These are phyloP conservation scores for Bombus pyrosoma DNA, from an alignment of 1,140 invertebrate genomes.

Conservation along the genomic window DNA sequence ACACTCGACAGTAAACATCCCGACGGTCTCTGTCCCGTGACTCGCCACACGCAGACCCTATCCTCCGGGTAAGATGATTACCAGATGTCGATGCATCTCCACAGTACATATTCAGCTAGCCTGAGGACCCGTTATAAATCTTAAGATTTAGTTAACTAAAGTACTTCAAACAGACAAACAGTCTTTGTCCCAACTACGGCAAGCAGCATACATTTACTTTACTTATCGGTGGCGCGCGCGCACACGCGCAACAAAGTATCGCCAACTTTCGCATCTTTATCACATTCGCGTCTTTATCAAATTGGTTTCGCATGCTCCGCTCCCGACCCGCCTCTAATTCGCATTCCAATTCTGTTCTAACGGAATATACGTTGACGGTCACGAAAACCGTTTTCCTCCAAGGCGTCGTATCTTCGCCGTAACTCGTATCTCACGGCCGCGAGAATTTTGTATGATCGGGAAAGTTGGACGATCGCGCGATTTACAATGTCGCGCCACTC, in stretches of 20 bases:
- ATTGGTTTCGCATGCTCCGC: neutral
- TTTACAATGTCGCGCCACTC: neutral
- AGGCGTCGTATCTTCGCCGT: neutral
- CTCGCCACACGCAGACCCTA: too few species aligned
- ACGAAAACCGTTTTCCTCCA: neutral
- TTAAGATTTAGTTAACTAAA: too few species aligned
- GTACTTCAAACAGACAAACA: too few species aligned
- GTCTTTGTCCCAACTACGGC: too few species aligned
- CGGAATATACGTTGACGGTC: neutral
- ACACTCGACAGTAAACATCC: too few species aligned
- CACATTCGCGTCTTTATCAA: neutral
- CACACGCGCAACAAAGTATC: neutral
- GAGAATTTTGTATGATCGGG: too few species aligned
- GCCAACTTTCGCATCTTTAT: neutral
- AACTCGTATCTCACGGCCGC: neutral
- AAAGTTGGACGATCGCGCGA: neutral
- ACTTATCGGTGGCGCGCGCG: neutral
- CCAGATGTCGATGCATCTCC: too few species aligned
- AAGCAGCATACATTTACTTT: neutral
- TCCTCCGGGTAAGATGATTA: too few species aligned
- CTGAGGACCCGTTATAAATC: too few species aligned
- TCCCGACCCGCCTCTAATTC: neutral
- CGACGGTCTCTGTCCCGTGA: too few species aligned
- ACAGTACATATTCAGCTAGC: too few species aligned
- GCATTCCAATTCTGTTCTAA: too few species aligned